These are phyloP conservation scores for Aphidius colemani DNA, from an alignment of 2,888 invertebrate genomes.

Conservation along the genomic window DNA sequence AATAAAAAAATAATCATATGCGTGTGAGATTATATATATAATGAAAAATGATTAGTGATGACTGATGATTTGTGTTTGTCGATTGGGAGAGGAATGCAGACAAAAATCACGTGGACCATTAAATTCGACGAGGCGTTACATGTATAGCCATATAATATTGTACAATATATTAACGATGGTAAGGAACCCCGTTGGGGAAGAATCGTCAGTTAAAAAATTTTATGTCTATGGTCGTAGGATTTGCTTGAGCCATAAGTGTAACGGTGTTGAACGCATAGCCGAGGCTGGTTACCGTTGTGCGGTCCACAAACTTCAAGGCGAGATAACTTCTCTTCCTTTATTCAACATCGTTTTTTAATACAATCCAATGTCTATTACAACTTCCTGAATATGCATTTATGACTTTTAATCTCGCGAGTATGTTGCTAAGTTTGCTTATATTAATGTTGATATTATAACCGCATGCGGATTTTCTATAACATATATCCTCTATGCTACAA, in stretches of 20 bases:
- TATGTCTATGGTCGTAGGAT: constrained; percentile 21
- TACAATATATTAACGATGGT: no score
- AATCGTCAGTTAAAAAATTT: constrained; percentile 28
- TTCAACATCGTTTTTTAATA: constrained; percentile 30
- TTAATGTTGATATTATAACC: neutral
- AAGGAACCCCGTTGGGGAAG: no score
- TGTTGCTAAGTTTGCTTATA: neutral
- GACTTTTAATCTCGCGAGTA: neutral
- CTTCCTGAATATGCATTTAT: neutral
- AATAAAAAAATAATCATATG: no score
- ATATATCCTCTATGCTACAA: constrained; percentile 13
- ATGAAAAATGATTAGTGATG: no score
- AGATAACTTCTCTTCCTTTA: constrained; percentile 22
- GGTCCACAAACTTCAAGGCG: constrained; percentile 54
- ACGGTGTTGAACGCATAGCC: constrained; percentile 52
- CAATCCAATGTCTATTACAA: constrained; percentile 26
- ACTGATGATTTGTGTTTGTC: no score
- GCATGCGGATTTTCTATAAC: neutral
- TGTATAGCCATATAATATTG: no score
- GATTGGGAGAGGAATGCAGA: no score
- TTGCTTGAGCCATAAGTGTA: constrained; percentile 51
- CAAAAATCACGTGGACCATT: no score
- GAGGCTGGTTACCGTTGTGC: constrained; percentile 52
- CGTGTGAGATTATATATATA: no score
- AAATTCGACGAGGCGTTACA: no score